Base-by-base conservation (phyloP, 2,888 invertebrate species). In the Ctenicera cuprea region DNA sequence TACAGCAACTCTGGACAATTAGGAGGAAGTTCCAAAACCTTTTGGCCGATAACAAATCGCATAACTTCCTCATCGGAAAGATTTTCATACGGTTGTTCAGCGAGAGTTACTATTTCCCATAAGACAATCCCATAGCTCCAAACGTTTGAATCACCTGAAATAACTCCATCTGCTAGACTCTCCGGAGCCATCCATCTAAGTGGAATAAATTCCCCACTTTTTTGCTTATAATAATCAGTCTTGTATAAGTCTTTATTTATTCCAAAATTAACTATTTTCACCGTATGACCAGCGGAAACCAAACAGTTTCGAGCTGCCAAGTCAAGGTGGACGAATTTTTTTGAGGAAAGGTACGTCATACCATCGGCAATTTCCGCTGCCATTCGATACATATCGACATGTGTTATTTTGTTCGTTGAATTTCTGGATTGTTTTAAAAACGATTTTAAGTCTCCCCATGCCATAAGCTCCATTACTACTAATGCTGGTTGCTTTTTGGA, bases 391-490 rank as follows among this genome's bases (percentile, higher is more conserved):
- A 90, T 88, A 90, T 92, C 83, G 92, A 88, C 50, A 92, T 91
- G 54, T 92, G 95, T 82, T 90, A 50, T 11, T 7, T 18, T 48
- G 1, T 4, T 22, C 3, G 22, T 4, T 12, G 22, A 50, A 12
- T 20, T 7, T 12, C 93, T 87, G 67, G 90, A 88, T 59, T 86
- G 85, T 7, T 92, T 85, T 62, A 94, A 86, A 82, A 90, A 93
- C 43, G 89, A 89, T 83, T 93, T 93, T 54, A 94, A 86, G 82
- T 94, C 93, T 0, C 94, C 94, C 52, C 90, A 88, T n/a, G 89
- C 90, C 95, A 95, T 95, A 20, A 94, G 85, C 80, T 95, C 94
- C 94, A 95, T 95, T 12, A 95, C 88, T 0, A 94, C 94, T 70
- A 91, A 88, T 0, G 92, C 91, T 0, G 94, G 93, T 71, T 89